Evolutionary conservation across 1,140 invertebrate genomes (phyloP).

Genomic region (Nasonia longicornis): DNA sequence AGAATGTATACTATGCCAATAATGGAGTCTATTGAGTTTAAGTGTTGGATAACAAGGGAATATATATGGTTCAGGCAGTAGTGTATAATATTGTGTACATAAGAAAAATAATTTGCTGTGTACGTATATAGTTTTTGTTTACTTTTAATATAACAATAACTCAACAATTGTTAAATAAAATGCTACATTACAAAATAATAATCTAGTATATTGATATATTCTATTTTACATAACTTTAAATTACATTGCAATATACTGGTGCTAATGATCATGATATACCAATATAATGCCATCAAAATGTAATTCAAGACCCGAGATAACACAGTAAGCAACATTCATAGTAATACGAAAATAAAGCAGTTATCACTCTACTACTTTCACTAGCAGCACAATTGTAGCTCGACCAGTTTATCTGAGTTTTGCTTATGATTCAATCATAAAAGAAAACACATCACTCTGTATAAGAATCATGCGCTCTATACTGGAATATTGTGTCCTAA

Average conservation of each 20-base stretch:
- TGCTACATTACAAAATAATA: constrained; percentile 21
- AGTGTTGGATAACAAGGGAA: neutral
- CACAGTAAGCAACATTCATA: neutral
- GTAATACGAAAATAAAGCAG: no score
- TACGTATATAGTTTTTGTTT: constrained; percentile 9
- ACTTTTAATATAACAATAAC: constrained; percentile 23
- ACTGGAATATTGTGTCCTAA: neutral
- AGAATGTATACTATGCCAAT: neutral
- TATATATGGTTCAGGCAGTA: constrained; percentile 1
- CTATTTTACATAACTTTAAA: neutral
- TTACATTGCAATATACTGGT: constrained; percentile 36
- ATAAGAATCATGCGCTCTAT: neutral
- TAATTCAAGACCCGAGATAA: neutral
- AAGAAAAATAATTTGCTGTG: constrained; percentile 10
- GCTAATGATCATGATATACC: constrained; percentile 25
- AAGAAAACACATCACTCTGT: neutral
- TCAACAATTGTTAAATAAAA: constrained; percentile 12
- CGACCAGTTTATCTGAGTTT: neutral
- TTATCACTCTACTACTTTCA: no score
- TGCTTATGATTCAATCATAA: neutral
- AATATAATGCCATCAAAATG: constrained; percentile 21
- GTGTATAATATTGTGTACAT: neutral
- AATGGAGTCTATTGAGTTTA: neutral
- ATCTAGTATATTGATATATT: neutral
- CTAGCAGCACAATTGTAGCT: no score